Conservation (phyloP, 2,113 vertebrate genomes). For the Todiramphus chloris region DNA sequence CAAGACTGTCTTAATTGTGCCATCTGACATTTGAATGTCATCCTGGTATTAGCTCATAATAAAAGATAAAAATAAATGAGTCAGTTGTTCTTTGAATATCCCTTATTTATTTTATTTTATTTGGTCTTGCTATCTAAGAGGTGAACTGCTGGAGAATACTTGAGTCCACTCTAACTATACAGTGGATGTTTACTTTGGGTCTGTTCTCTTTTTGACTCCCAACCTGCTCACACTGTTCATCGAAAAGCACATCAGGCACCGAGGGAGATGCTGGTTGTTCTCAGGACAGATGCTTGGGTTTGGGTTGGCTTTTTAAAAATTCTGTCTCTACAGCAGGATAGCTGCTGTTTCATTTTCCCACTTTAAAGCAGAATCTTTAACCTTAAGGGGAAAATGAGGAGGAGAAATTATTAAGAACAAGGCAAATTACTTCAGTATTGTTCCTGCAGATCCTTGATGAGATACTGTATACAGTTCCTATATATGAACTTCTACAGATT, state of each 20-base stretch:
- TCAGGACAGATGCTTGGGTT: background rate
- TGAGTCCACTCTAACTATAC: background rate
- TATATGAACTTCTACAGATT: background rate
- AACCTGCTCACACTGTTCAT: background rate
- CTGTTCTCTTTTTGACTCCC: background rate
- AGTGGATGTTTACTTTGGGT: background rate
- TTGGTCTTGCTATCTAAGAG: constrained; percentile 24
- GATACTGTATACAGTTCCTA: background rate
- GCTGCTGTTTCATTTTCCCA: background rate
- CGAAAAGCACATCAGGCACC: background rate
- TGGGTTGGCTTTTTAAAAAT: background rate
- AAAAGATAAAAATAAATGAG: constrained; percentile 66
- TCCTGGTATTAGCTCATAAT: constrained; percentile 73
- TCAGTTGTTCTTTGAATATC: constrained; percentile 48
- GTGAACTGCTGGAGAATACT: constrained; percentile 64
- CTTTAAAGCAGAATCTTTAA: background rate
- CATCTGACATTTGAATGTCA: constrained; percentile 72
- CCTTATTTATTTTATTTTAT: background rate
- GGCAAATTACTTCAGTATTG: background rate
- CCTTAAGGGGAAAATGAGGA: background rate
- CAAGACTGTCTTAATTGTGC: constrained; percentile 68
- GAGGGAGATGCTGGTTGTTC: background rate
- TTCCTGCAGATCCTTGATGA: background rate
- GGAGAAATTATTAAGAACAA: constrained; percentile 39
- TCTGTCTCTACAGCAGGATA: background rate